A percentile compares a stretch with the other conserved stretches of the same genome.
phyloP scores from a whole-genome alignment of 2,888 invertebrate genomes.

The Plebejus argus region DNA sequence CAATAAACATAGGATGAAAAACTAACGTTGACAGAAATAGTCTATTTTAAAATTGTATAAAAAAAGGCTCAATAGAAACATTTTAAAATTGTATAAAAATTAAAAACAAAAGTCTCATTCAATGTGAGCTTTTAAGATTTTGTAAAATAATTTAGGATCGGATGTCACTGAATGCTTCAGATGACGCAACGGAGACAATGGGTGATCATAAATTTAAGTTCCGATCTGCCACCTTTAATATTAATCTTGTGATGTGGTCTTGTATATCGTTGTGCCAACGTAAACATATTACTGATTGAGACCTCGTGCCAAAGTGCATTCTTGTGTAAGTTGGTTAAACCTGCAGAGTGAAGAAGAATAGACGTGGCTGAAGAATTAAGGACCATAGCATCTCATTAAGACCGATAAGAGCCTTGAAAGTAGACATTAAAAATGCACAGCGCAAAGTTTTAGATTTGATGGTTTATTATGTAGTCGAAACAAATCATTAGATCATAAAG shows the following conservation, averaged over 20 bases:
- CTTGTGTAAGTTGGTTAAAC: conserved; percentile 68
- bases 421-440: neutral
- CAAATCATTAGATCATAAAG: neutral
- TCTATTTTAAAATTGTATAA: neutral
- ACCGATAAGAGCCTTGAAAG: neutral
- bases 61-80: neutral
- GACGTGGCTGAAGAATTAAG: neutral
- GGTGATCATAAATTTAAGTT: conserved; percentile 76
- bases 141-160: conserved; percentile 29
- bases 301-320: conserved; percentile 75
- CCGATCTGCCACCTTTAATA: conserved; percentile 76
- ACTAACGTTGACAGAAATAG: neutral
- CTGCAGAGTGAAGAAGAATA: conserved; percentile 33
- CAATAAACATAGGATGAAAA: neutral
- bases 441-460: neutral
- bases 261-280: conserved; percentile 68
- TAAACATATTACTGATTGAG: conserved; percentile 74
- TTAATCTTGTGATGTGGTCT: conserved; percentile 74
- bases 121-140: conserved; percentile 21
- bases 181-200: conserved; percentile 74
- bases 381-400: too few species aligned
- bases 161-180: conserved; percentile 40
- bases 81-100: neutral
- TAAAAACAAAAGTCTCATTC: conserved; percentile 1
- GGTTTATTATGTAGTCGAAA: neutral